Conservation (phyloP, 2,113 vertebrate species). For the Etheostoma cragini region DNA sequence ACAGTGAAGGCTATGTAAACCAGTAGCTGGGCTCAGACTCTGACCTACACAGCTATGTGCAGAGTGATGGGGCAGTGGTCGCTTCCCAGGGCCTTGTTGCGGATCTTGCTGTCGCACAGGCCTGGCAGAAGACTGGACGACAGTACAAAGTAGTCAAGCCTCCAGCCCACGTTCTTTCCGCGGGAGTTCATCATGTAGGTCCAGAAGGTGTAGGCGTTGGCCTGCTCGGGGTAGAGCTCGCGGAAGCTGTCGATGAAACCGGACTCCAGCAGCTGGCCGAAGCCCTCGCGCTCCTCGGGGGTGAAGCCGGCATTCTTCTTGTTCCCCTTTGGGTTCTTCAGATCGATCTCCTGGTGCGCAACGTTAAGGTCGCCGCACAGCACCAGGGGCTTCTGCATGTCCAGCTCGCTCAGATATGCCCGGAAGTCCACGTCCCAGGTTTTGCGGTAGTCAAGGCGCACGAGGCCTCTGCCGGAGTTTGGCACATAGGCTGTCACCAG, state of each 20-base stretch:
- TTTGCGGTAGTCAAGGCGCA: conserved; percentile 90
- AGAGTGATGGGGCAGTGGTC: conserved; percentile 94
- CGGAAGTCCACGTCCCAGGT: conserved; percentile 91
- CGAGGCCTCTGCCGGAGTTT: conserved; percentile 88
- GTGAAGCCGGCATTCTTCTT: conserved; percentile 93
- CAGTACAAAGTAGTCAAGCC: conserved; percentile 92
- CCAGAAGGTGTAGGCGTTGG: conserved; percentile 93
- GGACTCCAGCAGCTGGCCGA: conserved; percentile 84
- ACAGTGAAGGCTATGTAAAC: background rate
- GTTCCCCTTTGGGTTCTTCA: conserved; percentile 93
- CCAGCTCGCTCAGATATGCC: conserved; percentile 86
- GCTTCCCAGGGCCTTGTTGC: conserved; percentile 88
- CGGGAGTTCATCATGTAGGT: conserved; percentile 94
- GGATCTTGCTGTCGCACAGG: conserved; percentile 93
- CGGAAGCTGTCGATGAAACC: conserved; percentile 91
- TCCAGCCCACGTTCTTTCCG: conserved; percentile 92
- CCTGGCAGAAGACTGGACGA: conserved; percentile 84
- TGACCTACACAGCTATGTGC: conserved; percentile 83
- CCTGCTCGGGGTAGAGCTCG: conserved; percentile 87
- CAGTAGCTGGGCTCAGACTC: background rate
- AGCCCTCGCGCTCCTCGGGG: conserved; percentile 88
- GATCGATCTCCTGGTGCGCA: conserved; percentile 91
- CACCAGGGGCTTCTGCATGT: conserved; percentile 88
- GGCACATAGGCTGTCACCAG: conserved; percentile 91
- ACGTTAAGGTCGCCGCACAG: conserved; percentile 94